These are phyloP conservation scores for Teleogryllus occipitalis DNA, from an alignment of 1,140 invertebrate genomes.

Conservation along the genomic window DNA sequence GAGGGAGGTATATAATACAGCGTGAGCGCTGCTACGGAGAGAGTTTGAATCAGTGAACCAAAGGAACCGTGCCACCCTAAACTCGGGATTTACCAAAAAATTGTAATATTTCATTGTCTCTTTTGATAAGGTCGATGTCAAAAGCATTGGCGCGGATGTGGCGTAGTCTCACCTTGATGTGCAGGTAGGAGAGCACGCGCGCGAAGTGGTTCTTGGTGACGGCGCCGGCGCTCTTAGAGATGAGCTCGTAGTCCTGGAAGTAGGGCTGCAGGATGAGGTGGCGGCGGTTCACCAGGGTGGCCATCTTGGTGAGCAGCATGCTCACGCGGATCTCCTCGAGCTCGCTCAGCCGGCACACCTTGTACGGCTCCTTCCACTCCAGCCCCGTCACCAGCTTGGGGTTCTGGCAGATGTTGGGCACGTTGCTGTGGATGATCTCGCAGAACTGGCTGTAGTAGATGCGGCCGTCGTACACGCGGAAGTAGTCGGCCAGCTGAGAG, in stretches of 20 bases:
- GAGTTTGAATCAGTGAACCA: too few relatives aligned
- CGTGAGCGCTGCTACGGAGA: too few relatives aligned
- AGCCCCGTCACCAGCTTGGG: constrained; percentile 41
- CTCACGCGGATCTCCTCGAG: constrained; percentile 52
- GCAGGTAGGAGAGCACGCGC: constrained; percentile 53
- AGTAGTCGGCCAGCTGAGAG: constrained; percentile 59
- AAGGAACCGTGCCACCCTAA: too few relatives aligned
- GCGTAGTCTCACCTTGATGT: constrained; percentile 36
- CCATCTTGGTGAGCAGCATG: constrained; percentile 57
- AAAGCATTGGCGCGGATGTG: too few relatives aligned
- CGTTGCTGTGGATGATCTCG: constrained; percentile 28
- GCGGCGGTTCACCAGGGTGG: constrained; percentile 41
- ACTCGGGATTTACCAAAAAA: too few relatives aligned
- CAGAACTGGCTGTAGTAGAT: constrained; percentile 62
- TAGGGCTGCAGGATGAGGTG: constrained; percentile 54
- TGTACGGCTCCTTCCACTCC: constrained; percentile 53
- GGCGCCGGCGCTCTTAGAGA: constrained; percentile 57
- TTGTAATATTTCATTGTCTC: too few relatives aligned
- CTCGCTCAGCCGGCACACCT: constrained; percentile 48
- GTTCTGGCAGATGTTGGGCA: constrained; percentile 40
- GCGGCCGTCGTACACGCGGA: constrained; percentile 59
- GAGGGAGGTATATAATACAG: too few relatives aligned
- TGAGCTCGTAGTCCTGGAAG: constrained; percentile 68
- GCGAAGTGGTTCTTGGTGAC: constrained; percentile 62
- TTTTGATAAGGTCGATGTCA: too few relatives aligned